phyloP scores from a whole-genome alignment of 2,888 invertebrate genomes.

The Eupithecia centaureata region DNA sequence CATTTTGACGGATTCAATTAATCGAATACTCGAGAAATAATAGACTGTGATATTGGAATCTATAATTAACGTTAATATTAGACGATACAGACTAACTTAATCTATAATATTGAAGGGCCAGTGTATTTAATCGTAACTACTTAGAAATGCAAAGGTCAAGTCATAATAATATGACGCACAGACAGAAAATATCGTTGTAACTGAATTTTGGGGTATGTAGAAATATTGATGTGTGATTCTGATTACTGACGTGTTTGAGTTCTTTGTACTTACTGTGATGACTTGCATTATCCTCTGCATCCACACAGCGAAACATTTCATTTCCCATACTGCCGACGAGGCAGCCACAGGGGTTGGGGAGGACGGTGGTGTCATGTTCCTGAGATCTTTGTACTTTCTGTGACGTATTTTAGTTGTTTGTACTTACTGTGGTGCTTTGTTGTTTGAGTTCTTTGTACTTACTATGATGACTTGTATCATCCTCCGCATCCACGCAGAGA shows the following conservation, averaged over 20 bases:
- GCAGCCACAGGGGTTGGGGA: conserved; percentile 60
- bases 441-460: too few species aligned
- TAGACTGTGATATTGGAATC: neutral
- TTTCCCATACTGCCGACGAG: conserved; percentile 61
- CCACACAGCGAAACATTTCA: conserved; percentile 61
- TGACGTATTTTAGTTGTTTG: too few species aligned
- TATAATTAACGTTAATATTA: neutral
- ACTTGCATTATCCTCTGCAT: neutral
- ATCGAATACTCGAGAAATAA: neutral
- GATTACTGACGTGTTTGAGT: too few species aligned
- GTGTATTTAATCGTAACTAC: too few species aligned
- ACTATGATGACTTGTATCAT: neutral
- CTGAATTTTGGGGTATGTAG: too few species aligned
- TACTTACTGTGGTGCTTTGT: too few species aligned
- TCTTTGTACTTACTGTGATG: conserved; percentile 1
- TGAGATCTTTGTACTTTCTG: too few species aligned
- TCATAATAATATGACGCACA: too few species aligned
- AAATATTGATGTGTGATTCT: too few species aligned
- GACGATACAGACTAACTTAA: neutral
- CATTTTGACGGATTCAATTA: neutral
- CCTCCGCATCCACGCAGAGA: conserved; percentile 51
- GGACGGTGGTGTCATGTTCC: conserved; percentile 37
- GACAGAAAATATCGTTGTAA: too few species aligned
- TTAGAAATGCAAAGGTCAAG: too few species aligned
- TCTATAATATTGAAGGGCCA: neutral